Percentiles rank a stretch among this genome's conserved stretches.
Evolutionary conservation across 2,797 vertebrate genomes (phyloP).

Genomic region (Siniperca scherzeri): DNA sequence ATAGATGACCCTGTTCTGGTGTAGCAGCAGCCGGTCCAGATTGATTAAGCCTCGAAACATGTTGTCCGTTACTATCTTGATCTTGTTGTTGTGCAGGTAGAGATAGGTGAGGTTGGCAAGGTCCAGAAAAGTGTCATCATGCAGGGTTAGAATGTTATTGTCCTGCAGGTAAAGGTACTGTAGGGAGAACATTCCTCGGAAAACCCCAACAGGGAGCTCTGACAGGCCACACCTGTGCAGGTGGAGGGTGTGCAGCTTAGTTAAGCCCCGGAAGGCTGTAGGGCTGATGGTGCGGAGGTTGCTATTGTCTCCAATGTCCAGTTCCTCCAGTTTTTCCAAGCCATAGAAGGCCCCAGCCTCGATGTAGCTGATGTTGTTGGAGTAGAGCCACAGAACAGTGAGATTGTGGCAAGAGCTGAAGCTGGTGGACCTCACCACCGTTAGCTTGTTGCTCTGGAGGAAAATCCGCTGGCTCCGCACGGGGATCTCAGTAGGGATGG

Average conservation of each 20-base stretch:
- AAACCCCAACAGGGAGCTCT: conserved; percentile 93
- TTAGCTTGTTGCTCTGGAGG: conserved; percentile 96
- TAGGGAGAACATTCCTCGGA: conserved; percentile 93
- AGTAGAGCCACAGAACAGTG: conserved; percentile 97
- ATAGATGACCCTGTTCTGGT: conserved; percentile 92
- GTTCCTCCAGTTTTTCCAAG: conserved; percentile 93
- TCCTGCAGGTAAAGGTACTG: conserved; percentile 99
- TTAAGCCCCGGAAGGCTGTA: conserved; percentile 92
- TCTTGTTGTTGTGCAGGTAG: conserved; percentile 97
- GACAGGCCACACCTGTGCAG: conserved; percentile 96
- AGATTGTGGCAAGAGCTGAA: conserved; percentile 97
- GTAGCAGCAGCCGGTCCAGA: conserved; percentile 94
- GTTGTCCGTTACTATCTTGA: conserved; percentile 94
- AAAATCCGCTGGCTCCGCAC: conserved; percentile 96
- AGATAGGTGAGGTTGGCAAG: conserved; percentile 98
- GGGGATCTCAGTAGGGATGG: conserved; percentile 93
- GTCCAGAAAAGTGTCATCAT: conserved; percentile 95
- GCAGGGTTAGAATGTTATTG: conserved; percentile 92
- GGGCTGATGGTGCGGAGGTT: conserved; percentile 94
- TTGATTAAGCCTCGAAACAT: conserved; percentile 94
- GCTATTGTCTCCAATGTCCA: conserved; percentile 96
- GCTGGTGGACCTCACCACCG: conserved; percentile 91
- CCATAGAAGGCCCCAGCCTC: conserved; percentile 93
- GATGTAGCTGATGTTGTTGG: conserved; percentile 96
- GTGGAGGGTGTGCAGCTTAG: conserved; percentile 95